Evolutionary conservation across 2,888 invertebrate genomes (phyloP), one percentile per base, ranked within the genome.

Genomic region (Hirtodrosophila trivittata): DNA sequence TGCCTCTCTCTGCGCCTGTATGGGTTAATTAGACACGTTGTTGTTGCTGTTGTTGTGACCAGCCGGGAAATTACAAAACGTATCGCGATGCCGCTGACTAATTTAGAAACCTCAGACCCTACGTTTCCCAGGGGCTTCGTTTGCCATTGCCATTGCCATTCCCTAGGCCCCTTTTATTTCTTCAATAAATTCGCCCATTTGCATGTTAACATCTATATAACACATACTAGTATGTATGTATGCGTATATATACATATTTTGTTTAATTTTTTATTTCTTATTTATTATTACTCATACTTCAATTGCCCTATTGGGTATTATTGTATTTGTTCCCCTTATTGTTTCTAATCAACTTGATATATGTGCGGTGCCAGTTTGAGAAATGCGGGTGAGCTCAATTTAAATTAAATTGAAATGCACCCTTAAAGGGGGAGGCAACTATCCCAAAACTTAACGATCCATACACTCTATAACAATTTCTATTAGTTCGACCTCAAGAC

Each of bases 51-150:
- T 57, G 30, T 55, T 67, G 39, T 41, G 43, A 46, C 28, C 35
- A 33, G 32, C 18, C 49, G 66, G 71, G 71, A 69, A 69, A 70
- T 58, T 58, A 69, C 68, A 49, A 41, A 58, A 65, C 54, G 38
- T 43, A 69, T 65, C 59, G 71, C 66, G 69, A 47, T 55, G 71
- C 43, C 54, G 66, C 43, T 69, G 71, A 69, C 66, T 71, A 58
- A 70, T 58, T 50, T 18, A 37, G n/a, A 8, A 13, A 33, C 5
- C 10, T 10, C n/a, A 2, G 7, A 13, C 6, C 1, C 16, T 9
- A 4, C 8, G 25, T 12, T 8, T 13, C 8, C 4, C 2, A 4
- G n/a, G 63, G 30, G 5, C 42, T 50, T 54, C n/a, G 26, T 32
- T 51, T 25, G n/a, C 9, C 1, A 8, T 9, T 28, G n/a, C 28